Evolutionary conservation across 2,797 vertebrate genomes (phyloP), one percentile per base, ranked within the genome.

Genomic region (Bufotes viridis): DNA sequence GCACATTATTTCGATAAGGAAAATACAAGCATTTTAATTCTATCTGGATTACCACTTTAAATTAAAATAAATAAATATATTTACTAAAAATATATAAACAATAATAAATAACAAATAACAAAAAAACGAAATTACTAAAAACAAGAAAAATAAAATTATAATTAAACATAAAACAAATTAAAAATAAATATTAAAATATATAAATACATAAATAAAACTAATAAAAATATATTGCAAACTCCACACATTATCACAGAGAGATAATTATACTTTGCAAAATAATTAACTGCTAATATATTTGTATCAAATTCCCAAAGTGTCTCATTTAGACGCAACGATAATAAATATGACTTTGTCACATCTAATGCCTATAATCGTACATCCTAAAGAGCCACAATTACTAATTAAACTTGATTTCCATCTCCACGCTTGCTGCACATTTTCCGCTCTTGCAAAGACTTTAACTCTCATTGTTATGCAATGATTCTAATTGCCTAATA

Each of bases 401-500:
- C 70, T 82, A 87, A 78, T 82, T 79, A 67, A 82, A 49, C 61
- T 15, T 17, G 20, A 74, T 58, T 75, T 26, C 72, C 11, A 22
- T 22, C 81, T 20, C n/a, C 53, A 3, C 9, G 51, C 24, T 55
- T 0, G 10, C 18, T 60, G 29, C 34, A 75, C 69, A 63, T 51
- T 83, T 42, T 78, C 17, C 63, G 12, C 63, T 57, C 9, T 81
- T 87, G 26, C 22, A 2, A 58, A 55, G n/a, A 9, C 2, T 53
- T n/a, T 1, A 17, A 22, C 14, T 53, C 70, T 72, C 22, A 60
- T 61, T 78, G 60, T 29, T 49, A 65, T 61, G 65, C 69, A 49
- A 84, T 84, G 6, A 83, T 87, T 83, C 74, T 88, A 88, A 88
- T 88, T 69, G 20, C 61, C 80, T 83, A 65, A 87, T 82, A 87